A percentile compares a stretch with the other conserved stretches of the same genome.
phyloP scores from a whole-genome alignment of 2,113 vertebrate species.

The Charadrius vociferus region DNA sequence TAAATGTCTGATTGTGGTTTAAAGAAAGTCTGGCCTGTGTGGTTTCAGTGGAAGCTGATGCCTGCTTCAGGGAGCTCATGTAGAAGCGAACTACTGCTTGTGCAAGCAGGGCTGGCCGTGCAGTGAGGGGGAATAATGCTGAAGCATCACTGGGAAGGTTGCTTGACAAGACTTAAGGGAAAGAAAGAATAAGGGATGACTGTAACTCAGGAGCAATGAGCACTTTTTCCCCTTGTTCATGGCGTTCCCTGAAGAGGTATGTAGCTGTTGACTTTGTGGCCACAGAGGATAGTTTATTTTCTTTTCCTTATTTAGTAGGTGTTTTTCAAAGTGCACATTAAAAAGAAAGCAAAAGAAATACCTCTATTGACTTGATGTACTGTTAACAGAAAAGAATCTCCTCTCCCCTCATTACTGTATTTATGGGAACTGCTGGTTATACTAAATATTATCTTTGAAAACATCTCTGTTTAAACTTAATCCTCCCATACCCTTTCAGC shows the following conservation, averaged over 20 bases:
- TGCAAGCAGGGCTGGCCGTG: background rate
- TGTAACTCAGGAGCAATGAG: background rate
- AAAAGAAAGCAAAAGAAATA: background rate
- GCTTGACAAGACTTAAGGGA: background rate
- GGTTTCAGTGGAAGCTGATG: background rate
- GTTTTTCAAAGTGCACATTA: background rate
- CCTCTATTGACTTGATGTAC: background rate
- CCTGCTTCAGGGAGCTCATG: background rate
- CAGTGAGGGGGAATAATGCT: fast-evolving
- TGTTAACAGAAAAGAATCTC: background rate
- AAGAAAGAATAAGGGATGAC: background rate
- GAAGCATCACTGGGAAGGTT: background rate
- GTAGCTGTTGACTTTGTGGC: background rate
- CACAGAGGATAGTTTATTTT: background rate
- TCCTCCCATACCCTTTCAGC: background rate
- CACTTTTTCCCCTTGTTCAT: background rate
- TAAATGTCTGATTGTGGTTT: background rate
- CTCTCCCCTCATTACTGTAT: background rate
- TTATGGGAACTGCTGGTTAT: background rate
- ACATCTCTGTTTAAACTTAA: constrained; percentile 12
- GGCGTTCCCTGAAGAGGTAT: background rate
- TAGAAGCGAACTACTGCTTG: background rate
- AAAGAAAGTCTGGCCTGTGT: background rate
- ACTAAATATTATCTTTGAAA: constrained; percentile 9
- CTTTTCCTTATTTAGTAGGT: background rate